Base-by-base conservation (phyloP, 2,888 invertebrate species). In the Fissipunctia ypsillon region DNA sequence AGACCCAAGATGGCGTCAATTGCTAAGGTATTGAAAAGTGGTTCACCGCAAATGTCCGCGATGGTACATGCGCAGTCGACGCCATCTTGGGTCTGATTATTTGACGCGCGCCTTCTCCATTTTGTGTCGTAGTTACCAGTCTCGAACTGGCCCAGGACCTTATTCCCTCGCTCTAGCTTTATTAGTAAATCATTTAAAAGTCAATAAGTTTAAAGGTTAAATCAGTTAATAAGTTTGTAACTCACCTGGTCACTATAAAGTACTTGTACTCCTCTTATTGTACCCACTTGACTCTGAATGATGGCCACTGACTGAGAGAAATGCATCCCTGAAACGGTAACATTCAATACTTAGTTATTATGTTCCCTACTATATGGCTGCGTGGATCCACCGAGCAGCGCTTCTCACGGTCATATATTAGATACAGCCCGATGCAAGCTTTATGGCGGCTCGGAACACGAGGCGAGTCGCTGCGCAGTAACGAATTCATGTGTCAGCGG, bases 231-330 rank as follows among this genome's bases (percentile, higher is more conserved):
- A 45, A 48, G 12, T 48, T n/a, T 5, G 16, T 12, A 48, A 16
- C 83, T 88, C 87, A 99, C 99, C 97, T 98, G 97, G 96, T 99
- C 99, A 94, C 99, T 99, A 96, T 99, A 99, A 88, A 99, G 97
- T 88, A 99, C 99, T 97, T 99, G 99, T 84, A 99, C 99, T 85
- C 99, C 99, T 96, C 99, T 98, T 90, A 99, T 99, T 90, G 98
- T 97, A 88, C 99, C 98, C 94, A 99, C 99, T 97, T 99, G 99
- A 83, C 99, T 98, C 95, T 99, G 99, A 91, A 99, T 98, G 90
- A 99, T 99, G 90, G 99, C 98, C 90, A 99, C 99, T 86, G 99
- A 98, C 96, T 99, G 99, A 87, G 99, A 99, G 97, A 99, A 99
- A 97, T 99, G 99, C 99, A 99, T 99, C 90, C 99, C 99, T 98